Percentiles rank a stretch among this genome's conserved stretches.
phyloP scores from a whole-genome alignment of 2,797 vertebrate genomes.

The Schizopygopsis malacanthus region DNA sequence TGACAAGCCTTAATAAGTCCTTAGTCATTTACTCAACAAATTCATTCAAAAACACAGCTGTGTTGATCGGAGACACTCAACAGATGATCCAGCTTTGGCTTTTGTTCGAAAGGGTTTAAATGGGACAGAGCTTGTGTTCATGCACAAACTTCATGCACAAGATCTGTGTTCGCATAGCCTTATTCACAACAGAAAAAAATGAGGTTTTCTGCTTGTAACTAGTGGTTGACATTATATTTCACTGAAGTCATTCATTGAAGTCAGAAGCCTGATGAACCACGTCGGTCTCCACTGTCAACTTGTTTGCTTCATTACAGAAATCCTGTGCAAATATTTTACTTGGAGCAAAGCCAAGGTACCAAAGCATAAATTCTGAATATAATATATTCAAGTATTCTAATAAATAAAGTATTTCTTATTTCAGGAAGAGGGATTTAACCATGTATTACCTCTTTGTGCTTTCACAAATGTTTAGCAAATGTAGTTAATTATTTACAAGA shows the following conservation, averaged over 20 bases:
- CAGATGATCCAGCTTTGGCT: neutral
- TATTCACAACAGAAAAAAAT: neutral
- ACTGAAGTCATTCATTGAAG: neutral
- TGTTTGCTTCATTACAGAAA: neutral
- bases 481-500: neutral
- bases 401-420: neutral
- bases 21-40: neutral
- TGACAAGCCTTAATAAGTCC: neutral
- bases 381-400: neutral
- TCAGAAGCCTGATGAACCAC: neutral
- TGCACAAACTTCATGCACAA: neutral
- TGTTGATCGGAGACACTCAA: neutral
- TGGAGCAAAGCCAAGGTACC: neutral
- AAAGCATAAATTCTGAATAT: neutral
- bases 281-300: neutral
- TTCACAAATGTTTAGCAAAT: neutral
- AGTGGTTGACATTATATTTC: neutral
- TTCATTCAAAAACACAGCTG: neutral
- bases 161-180: neutral
- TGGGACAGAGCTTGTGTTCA: neutral
- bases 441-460: neutral
- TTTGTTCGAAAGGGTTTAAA: neutral
- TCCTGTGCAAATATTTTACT: neutral
- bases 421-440: neutral
- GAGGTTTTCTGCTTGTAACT: neutral